Evolutionary conservation across 1,140 invertebrate species (phyloP), one percentile per base, ranked within the genome.

Genomic region (Onthophagus taurus): DNA sequence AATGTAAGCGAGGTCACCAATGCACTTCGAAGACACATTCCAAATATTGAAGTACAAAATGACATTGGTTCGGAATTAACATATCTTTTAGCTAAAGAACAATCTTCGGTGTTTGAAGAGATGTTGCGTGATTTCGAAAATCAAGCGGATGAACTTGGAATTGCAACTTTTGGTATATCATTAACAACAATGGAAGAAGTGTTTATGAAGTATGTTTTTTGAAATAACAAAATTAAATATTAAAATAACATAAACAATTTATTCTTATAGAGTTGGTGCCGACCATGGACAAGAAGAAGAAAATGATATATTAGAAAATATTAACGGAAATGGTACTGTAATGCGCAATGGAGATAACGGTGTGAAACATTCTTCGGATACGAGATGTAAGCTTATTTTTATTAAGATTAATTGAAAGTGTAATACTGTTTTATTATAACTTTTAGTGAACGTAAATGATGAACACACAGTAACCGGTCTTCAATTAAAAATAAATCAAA

Each of bases 141-240:
- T 3, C 65, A 76, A 35, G 78, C 76, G 45, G 62, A 71, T 9
- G 51, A 68, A 23, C 65, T 91, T 8, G 77, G 78, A 1, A 73
- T 94, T 30, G 71, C 66, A 47, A 71, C 71, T 51, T 76, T 71
- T 57, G 72, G 75, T 11, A 65, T 89, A 7, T 85, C 85, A 0
- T 72, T 88, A 2, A 89, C 88, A 9, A 92, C 88, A 13, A 74
- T 94, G 55, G 89, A 93, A 67, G 86, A 93, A 73, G 88, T 94
- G 4, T 93, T 92, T 63, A 71, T 92, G 55, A 86, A 80, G 85
- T 88, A 70, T 66, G 69, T 61, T 8, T 13, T 6, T 19, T 3
- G 33, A 19, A 18, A 6, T 43, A 20, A 11, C n/a, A 31, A 31
- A 12, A 35, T 12, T 18, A 21, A 13, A 31, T 48, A 13, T 1